phyloP scores from a whole-genome alignment of 1,140 invertebrate species.

The Choristoneura fumiferana region DNA sequence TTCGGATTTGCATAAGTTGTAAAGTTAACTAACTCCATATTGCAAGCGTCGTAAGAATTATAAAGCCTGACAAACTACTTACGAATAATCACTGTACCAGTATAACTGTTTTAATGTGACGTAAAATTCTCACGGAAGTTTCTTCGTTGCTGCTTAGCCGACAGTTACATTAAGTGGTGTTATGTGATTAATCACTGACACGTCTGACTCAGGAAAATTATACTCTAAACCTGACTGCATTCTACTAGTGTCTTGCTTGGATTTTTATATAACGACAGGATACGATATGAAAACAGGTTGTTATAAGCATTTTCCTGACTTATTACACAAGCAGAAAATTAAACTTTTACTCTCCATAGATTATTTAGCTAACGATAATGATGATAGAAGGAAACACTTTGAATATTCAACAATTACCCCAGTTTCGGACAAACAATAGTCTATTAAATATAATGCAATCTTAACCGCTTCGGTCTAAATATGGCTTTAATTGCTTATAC shows the following conservation, averaged over 20 bases:
- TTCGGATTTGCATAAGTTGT: too few relatives aligned
- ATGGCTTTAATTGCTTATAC: neutral
- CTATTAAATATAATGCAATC: slow-evolving; percentile 5
- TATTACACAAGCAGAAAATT: neutral
- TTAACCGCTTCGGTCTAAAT: slow-evolving; percentile 6
- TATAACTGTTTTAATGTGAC: too few relatives aligned
- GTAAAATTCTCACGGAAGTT: too few relatives aligned
- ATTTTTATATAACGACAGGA: slow-evolving; percentile 3
- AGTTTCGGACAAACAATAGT: slow-evolving; percentile 4
- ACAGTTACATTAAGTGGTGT: neutral
- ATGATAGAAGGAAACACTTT: neutral
- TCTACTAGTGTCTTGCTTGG: neutral
- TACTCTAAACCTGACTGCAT: neutral
- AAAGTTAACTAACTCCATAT: too few relatives aligned
- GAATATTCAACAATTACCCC: neutral
- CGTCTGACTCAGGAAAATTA: neutral
- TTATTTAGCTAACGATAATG: neutral
- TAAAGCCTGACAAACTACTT: too few relatives aligned
- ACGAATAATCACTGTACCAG: too few relatives aligned
- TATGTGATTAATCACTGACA: neutral
- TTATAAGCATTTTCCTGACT: neutral
- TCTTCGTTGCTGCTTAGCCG: too few relatives aligned
- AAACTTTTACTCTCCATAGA: slow-evolving; percentile 2
- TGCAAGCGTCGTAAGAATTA: too few relatives aligned
- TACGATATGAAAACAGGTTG: slow-evolving; percentile 9